Conservation (phyloP, 2,888 invertebrate genomes). For the Papilio elwesi region DNA sequence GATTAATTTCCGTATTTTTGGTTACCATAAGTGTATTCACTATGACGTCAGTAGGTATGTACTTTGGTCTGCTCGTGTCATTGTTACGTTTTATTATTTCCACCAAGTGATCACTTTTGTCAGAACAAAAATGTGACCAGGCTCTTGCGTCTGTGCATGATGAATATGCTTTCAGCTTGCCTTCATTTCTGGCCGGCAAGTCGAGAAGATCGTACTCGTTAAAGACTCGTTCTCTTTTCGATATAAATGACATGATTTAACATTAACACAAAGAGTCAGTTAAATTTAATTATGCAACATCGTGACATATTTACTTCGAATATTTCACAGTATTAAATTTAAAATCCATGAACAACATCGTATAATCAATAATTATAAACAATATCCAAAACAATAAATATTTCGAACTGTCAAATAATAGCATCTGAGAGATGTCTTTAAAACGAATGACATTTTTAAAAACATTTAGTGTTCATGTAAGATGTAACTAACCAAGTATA, state of each 20-base stretch:
- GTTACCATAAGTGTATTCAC: slow-evolving; percentile 73
- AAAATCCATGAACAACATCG: slow-evolving; percentile 50
- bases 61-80: slow-evolving; percentile 68
- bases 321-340: slow-evolving; percentile 70
- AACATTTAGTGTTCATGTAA: slow-evolving; percentile 44
- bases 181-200: slow-evolving; percentile 78
- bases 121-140: slow-evolving; percentile 83
- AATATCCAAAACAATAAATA: slow-evolving; percentile 49
- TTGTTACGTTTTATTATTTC: slow-evolving; percentile 81
- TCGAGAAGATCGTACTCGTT: slow-evolving; percentile 75
- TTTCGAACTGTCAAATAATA: slow-evolving; percentile 73
- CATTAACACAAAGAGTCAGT: slow-evolving; percentile 47
- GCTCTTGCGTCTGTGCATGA: slow-evolving; percentile 84
- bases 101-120: slow-evolving; percentile 83
- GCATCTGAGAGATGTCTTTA: slow-evolving; percentile 62
- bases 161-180: slow-evolving; percentile 81
- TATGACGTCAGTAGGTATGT: slow-evolving; percentile 73
- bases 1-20: slow-evolving; percentile 80
- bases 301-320: slow-evolving; percentile 68
- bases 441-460: slow-evolving; percentile 69
- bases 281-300: slow-evolving; percentile 59
- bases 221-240: slow-evolving; percentile 78
- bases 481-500: slow-evolving; percentile 39
- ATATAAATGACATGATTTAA: slow-evolving; percentile 77
- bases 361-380: slow-evolving; percentile 27